phyloP scores from a whole-genome alignment of 2,797 vertebrate species.

The Dryobates pubescens region DNA sequence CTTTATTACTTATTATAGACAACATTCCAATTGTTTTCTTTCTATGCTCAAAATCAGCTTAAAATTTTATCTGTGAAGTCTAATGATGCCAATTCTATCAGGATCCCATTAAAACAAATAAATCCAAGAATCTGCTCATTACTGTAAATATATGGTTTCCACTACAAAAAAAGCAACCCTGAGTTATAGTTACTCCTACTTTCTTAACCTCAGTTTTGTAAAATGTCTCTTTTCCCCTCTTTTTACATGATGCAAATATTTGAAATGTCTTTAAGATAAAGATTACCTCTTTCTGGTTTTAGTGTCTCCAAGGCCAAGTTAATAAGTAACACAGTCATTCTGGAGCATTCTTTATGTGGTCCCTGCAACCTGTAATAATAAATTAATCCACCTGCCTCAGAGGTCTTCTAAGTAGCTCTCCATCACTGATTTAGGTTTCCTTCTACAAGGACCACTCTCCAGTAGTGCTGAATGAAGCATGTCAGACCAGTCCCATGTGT shows the following conservation, averaged over 20 bases:
- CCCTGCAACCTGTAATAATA: not conserved
- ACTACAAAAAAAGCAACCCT: not conserved
- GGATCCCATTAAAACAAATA: not conserved
- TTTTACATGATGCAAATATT: not conserved
- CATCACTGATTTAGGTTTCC: not conserved
- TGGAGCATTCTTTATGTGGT: not conserved
- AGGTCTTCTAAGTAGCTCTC: not conserved
- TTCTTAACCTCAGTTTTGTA: not conserved
- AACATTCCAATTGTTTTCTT: not conserved
- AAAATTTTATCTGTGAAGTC: not conserved
- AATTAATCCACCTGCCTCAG: not conserved
- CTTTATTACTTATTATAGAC: not conserved
- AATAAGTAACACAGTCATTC: not conserved
- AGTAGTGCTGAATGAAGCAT: not conserved
- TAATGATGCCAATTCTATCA: not conserved
- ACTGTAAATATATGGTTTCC: not conserved
- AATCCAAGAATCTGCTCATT: not conserved
- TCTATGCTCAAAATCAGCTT: not conserved
- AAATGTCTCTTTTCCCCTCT: accelerated
- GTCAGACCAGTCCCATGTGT: not conserved
- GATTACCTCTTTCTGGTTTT: not conserved
- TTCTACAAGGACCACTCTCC: not conserved
- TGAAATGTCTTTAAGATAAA: not conserved
- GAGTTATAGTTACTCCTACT: not conserved
- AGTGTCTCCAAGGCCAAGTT: not conserved